Evolutionary conservation across 2,888 invertebrate species (phyloP).

Genomic region (Pheosia tremula): DNA sequence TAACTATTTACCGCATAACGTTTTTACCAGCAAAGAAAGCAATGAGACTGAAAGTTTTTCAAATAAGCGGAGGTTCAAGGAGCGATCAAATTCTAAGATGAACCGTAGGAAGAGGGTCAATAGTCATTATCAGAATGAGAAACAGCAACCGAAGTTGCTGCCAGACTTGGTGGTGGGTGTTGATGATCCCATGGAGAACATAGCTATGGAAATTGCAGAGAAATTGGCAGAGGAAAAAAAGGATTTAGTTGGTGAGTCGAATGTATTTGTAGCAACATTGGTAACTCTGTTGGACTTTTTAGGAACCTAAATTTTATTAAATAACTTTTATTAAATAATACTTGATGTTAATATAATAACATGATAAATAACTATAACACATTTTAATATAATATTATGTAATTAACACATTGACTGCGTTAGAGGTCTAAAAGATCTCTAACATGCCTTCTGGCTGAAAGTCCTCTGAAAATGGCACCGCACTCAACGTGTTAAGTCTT

Average conservation of each 20-base stretch:
- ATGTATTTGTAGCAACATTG: not conserved
- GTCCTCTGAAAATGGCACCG: no score
- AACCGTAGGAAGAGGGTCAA: conserved; percentile 81
- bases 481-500: no score
- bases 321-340: no score
- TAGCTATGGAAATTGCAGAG: conserved; percentile 89
- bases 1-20: conserved; percentile 67
- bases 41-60: conserved; percentile 50
- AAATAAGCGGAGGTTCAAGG: conserved; percentile 85
- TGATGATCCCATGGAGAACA: conserved; percentile 82
- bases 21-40: conserved; percentile 57
- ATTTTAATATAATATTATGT: no score
- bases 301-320: no score
- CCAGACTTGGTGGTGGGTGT: conserved; percentile 81
- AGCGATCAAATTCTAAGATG: conserved; percentile 84
- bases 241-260: conserved; percentile 87
- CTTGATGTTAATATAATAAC: no score
- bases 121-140: conserved; percentile 71
- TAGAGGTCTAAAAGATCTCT: no score
- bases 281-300: not conserved
- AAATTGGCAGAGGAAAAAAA: conserved; percentile 91
- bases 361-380: no score
- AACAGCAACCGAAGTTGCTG: conserved; percentile 83
- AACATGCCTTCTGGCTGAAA: no score
- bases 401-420: no score